Evolutionary conservation across 2,113 vertebrate species (phyloP), one percentile per base, ranked within the genome.

Genomic region (Corythornis madagascariensis): DNA sequence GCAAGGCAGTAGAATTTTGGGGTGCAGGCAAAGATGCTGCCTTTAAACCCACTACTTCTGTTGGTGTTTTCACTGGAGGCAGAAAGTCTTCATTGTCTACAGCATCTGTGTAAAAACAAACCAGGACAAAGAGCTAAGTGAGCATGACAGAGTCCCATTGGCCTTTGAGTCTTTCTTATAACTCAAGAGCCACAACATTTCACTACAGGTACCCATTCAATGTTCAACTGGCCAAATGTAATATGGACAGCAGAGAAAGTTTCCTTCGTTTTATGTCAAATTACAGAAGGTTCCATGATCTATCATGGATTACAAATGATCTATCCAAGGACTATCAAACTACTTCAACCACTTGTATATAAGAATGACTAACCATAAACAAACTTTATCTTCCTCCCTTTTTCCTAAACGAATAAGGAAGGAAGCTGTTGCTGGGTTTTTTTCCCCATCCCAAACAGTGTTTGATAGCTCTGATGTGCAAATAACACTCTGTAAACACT

Each of bases 41-140:
- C 48, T 94, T 98, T 83, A 97, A 91, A 8, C 99, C 99, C 48
- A 99, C 98, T 26, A 98, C 96, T 53, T 98, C 99, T 16, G 97
- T 84, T 25, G 98, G 99, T 1, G 98, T 98, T 96, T 98, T 98
- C 95, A 99, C 96, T 0, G 91, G 86, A 8, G 98, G 98, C 94
- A 99, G 96, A 96, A 99, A 99, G 64, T 98, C 95, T 20, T 98
- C 98, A 96, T n/a, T 63, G 42, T 96, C 96, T 7, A 45, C 71
- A 40, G 52, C 66, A 53, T 78, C 94, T 93, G 13, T 3, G 43
- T 77, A 82, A 95, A 97, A 88, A 81, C 72, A 95, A 88, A 86
- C 19, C 28, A 83, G 28, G 65, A 72, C 31, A 82, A 5, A 63
- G 55, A 81, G 76, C 52, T 15, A 90, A 84, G 40, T 55, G 4